Evolutionary conservation across 2,888 invertebrate species (phyloP).

Genomic region (Cistogaster globosa): DNA sequence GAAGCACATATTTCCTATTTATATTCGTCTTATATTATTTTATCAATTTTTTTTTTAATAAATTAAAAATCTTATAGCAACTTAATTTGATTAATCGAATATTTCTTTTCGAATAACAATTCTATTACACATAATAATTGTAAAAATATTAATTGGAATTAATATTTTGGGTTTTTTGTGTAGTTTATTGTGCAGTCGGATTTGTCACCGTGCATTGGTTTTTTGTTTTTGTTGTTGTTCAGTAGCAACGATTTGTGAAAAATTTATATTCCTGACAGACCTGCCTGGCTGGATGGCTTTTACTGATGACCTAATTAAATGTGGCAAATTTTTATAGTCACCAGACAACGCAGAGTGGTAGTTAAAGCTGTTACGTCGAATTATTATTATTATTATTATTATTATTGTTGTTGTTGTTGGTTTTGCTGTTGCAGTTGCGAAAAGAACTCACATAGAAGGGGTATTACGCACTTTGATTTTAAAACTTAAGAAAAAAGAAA

Average conservation of each 20-base stretch:
- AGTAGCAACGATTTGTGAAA: neutral
- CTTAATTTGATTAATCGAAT: no score
- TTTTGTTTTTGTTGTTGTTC: neutral
- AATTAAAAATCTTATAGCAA: no score
- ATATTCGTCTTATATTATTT: no score
- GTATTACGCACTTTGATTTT: conserved; percentile 52
- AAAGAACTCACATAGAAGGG: conserved; percentile 18
- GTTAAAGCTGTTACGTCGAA: conserved; percentile 1
- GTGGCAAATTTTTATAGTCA: conserved; percentile 57
- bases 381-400: conserved; percentile 4
- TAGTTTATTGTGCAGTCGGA: neutral
- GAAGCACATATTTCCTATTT: no score
- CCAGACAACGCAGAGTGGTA: conserved; percentile 21
- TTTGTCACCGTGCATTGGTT: neutral
- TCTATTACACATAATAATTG: no score
- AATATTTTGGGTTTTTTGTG: neutral
- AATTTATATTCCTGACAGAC: conserved; percentile 61
- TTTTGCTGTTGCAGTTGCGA: neutral
- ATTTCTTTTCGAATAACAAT: no score
- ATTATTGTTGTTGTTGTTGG: conserved; percentile 1
- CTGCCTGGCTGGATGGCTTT: conserved; percentile 37
- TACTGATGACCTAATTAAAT: conserved; percentile 66
- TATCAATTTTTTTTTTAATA: no score
- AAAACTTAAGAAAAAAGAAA: neutral
- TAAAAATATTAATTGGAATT: no score